These are phyloP conservation scores for Gadopsis bispinosus DNA, from an alignment of 2,797 vertebrate species.

Conservation along the genomic window DNA sequence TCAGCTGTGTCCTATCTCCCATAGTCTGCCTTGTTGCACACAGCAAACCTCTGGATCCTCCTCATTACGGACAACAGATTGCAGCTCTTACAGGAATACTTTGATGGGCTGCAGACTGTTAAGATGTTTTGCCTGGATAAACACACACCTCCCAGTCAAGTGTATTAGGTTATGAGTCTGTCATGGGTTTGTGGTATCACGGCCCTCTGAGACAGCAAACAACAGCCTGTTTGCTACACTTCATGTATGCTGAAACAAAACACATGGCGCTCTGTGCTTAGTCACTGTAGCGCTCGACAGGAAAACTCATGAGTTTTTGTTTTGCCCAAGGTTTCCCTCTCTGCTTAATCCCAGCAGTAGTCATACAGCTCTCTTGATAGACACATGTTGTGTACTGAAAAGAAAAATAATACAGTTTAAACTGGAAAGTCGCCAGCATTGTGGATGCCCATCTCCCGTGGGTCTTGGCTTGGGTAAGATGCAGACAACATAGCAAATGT, in stretches of 20 bases:
- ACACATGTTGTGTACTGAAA: slow-evolving; percentile 29
- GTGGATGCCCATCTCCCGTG: slow-evolving; percentile 29
- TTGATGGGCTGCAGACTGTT: slow-evolving; percentile 61
- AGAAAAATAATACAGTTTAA: slow-evolving; percentile 38
- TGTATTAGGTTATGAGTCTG: slow-evolving; percentile 66
- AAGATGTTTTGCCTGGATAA: slow-evolving; percentile 72
- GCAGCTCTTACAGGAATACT: slow-evolving; percentile 60
- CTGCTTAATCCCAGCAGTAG: slow-evolving; percentile 31
- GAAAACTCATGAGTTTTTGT: slow-evolving; percentile 34
- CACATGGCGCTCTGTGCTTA: slow-evolving; percentile 37
- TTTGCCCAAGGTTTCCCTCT: slow-evolving; percentile 28
- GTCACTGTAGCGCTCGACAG: slow-evolving; percentile 29
- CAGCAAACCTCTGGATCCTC: slow-evolving; percentile 61
- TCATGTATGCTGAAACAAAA: slow-evolving; percentile 54
- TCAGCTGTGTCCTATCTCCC: slow-evolving; percentile 59
- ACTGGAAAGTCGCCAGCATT: slow-evolving; percentile 41
- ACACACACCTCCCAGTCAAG: slow-evolving; percentile 77
- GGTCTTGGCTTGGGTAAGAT: slow-evolving; percentile 40
- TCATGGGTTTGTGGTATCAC: slow-evolving; percentile 55
- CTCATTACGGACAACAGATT: slow-evolving; percentile 73
- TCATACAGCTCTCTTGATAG: slow-evolving; percentile 37
- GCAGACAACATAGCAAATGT: slow-evolving; percentile 43
- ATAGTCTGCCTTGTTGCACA: slow-evolving; percentile 49
- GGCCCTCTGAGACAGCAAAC: slow-evolving; percentile 58
- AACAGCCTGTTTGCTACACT: slow-evolving; percentile 50